Conservation (phyloP, 1,140 invertebrate species). For the Papilio machaon region DNA sequence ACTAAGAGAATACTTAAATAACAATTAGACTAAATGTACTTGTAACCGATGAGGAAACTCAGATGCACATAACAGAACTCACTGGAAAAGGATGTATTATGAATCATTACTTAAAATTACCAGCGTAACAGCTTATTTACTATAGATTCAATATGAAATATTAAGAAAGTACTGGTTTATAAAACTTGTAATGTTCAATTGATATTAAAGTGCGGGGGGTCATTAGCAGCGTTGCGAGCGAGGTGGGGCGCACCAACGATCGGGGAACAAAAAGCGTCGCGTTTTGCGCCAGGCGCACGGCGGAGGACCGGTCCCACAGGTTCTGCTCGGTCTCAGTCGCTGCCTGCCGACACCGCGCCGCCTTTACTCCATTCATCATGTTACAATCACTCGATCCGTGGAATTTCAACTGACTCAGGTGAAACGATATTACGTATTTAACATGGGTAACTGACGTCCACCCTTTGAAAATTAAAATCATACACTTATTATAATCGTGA, state of each 20-base stretch:
- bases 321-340: slow-evolving; percentile 47
- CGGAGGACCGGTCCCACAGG: slow-evolving; percentile 68
- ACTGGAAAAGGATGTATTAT: too few relatives aligned
- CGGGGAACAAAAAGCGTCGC: slow-evolving; percentile 60
- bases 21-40: too few relatives aligned
- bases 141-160: background rate
- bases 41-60: too few relatives aligned
- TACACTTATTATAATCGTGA: background rate
- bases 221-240: slow-evolving; percentile 41
- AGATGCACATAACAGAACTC: too few relatives aligned
- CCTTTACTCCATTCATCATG: slow-evolving; percentile 61
- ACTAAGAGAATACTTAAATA: too few relatives aligned
- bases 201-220: slow-evolving; percentile 24
- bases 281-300: background rate
- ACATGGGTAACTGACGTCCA: slow-evolving; percentile 11
- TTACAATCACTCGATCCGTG: slow-evolving; percentile 39
- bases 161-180: background rate
- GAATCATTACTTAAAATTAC: too few relatives aligned
- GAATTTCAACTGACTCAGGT: slow-evolving; percentile 37
- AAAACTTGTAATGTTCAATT: slow-evolving; percentile 28
- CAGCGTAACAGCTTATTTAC: background rate
- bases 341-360: slow-evolving; percentile 44
- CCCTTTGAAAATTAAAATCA: background rate
- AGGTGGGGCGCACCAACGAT: slow-evolving; percentile 43
- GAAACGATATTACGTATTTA: slow-evolving; percentile 21